Evolutionary conservation across 2,797 vertebrate species (phyloP).

Genomic region (Myotis vivesi): DNA sequence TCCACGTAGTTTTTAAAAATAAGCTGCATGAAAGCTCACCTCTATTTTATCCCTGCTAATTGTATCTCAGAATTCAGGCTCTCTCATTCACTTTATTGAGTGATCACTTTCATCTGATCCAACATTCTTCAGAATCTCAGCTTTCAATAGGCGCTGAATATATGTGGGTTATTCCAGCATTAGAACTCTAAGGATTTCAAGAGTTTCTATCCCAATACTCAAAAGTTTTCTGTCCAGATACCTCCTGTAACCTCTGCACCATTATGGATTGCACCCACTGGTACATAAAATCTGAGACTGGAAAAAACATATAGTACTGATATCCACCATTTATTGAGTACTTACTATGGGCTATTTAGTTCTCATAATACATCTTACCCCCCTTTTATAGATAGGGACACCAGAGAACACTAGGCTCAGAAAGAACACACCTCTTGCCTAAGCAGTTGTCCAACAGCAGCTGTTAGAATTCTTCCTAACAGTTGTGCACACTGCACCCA

Average conservation of each 20-base stretch:
- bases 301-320: not conserved
- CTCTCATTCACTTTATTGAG: not conserved
- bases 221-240: not conserved
- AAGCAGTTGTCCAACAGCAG: not conserved
- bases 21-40: not conserved
- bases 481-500: not conserved
- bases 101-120: not conserved
- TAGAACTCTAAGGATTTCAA: not conserved
- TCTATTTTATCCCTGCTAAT: not conserved
- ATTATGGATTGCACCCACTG: not conserved
- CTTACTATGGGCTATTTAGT: not conserved
- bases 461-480: not conserved
- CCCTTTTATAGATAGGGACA: not conserved
- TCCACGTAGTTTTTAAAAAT: not conserved
- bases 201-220: not conserved
- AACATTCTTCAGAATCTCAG: not conserved
- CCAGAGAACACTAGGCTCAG: not conserved
- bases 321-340: not conserved
- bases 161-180: not conserved
- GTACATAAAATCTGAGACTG: not conserved
- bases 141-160: not conserved
- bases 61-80: not conserved
- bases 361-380: not conserved
- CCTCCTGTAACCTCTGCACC: not conserved
- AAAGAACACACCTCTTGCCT: not conserved